phyloP scores from a whole-genome alignment of 2,797 vertebrate genomes.

The Aythya fuligula region DNA sequence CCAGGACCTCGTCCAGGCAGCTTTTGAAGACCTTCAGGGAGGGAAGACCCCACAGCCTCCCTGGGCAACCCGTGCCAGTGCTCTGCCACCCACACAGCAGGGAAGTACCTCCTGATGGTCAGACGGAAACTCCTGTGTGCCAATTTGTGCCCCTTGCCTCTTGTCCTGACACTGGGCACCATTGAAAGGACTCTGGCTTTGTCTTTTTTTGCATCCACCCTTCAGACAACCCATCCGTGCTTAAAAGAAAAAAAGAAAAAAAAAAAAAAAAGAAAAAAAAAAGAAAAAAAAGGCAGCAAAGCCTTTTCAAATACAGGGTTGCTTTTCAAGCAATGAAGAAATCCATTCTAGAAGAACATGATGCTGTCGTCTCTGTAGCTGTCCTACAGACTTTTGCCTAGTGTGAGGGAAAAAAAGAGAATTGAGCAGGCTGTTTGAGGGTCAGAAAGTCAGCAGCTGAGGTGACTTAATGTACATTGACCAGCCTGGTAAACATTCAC shows the following conservation, averaged over 20 bases:
- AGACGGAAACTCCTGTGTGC: not conserved
- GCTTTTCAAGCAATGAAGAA: not conserved
- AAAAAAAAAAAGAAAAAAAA: not conserved
- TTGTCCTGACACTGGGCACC: too few relatives aligned
- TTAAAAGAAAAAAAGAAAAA: too few relatives aligned
- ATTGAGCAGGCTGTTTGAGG: not conserved
- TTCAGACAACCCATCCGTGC: not conserved
- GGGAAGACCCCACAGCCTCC: not conserved
- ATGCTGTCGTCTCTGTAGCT: not conserved
- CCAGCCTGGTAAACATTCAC: not conserved
- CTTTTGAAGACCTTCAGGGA: not conserved
- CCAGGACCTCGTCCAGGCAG: not conserved
- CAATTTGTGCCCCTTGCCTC: not conserved
- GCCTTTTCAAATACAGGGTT: not conserved
- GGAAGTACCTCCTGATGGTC: not conserved
- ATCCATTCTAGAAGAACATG: not conserved
- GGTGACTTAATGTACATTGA: too few relatives aligned
- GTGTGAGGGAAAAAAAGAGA: not conserved
- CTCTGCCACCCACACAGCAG: not conserved
- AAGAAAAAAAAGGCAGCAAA: not conserved
- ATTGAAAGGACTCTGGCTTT: too few relatives aligned
- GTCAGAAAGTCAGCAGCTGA: not conserved
- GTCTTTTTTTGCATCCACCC: not conserved
- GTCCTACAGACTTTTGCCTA: not conserved
- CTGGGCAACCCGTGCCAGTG: not conserved